Evolutionary conservation across 2,888 invertebrate genomes (phyloP).

Genomic region (Dastarcus helophoroides): DNA sequence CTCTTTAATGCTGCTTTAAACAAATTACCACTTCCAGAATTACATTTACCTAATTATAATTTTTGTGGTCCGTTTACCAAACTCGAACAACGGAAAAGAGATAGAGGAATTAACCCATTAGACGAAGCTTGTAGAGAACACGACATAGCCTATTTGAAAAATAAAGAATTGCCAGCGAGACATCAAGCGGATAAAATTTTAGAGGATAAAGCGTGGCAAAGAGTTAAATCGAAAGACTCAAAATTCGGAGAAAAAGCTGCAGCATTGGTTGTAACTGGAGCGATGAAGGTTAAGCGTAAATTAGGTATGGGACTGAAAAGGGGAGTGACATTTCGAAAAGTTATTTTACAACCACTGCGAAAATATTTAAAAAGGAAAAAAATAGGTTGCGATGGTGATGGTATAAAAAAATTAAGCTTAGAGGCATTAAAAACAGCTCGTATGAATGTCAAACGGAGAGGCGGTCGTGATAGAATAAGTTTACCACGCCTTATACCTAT

Average conservation of each 20-base stretch:
- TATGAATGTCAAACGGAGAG: no score
- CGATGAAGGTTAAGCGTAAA: slow-evolving; percentile 23
- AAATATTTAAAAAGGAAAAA: no score
- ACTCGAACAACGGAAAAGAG: slow-evolving; percentile 20
- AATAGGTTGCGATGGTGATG: no score
- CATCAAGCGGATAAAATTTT: slow-evolving; percentile 28
- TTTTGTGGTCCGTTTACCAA: slow-evolving; percentile 16
- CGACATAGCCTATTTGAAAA: slow-evolving; percentile 20
- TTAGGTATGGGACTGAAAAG: slow-evolving; percentile 16
- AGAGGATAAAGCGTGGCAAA: slow-evolving; percentile 20
- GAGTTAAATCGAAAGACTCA: slow-evolving; percentile 18
- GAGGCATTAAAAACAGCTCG: no score
- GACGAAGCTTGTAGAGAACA: slow-evolving; percentile 22
- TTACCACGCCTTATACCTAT: no score
- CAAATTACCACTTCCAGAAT: slow-evolving; percentile 18
- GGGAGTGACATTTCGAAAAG: slow-evolving; percentile 2
- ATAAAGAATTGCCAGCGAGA: slow-evolving; percentile 16
- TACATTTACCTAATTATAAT: slow-evolving; percentile 20
- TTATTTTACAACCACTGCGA: slow-evolving; percentile 2
- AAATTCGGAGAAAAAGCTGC: slow-evolving; percentile 19
- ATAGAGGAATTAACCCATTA: slow-evolving; percentile 20
- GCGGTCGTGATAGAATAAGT: no score
- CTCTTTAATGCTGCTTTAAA: slow-evolving; percentile 17
- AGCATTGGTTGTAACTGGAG: slow-evolving; percentile 17
- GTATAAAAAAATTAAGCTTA: no score